These are phyloP conservation scores for Orius insidiosus DNA, from an alignment of 1,140 invertebrate species.

Conservation along the genomic window DNA sequence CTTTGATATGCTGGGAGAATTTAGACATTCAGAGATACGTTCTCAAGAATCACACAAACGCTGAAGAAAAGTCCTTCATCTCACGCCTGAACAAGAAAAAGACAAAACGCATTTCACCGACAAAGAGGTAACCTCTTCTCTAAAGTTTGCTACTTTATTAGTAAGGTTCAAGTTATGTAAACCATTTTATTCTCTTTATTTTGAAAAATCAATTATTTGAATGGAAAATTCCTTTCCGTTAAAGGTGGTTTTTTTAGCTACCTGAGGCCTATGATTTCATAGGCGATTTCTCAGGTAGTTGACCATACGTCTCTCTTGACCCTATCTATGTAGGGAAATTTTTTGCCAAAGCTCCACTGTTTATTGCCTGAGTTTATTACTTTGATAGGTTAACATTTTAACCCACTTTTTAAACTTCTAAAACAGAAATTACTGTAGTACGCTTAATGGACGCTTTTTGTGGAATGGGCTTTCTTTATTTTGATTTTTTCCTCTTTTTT, in stretches of 20 bases:
- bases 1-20: slow-evolving; percentile 99
- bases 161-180: neutral
- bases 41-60: slow-evolving; percentile 71
- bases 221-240: neutral
- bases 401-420: too few species aligned
- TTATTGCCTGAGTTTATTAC: too few species aligned
- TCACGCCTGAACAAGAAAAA: slow-evolving; percentile 95
- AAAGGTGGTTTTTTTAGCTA: too few species aligned
- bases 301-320: too few species aligned
- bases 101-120: slow-evolving; percentile 97
- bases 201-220: neutral
- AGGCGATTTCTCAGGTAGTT: too few species aligned
- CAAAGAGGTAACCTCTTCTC: slow-evolving; percentile 54
- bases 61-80: slow-evolving; percentile 81
- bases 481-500: slow-evolving; percentile 18
- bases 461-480: neutral
- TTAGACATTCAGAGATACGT: slow-evolving; percentile 95
- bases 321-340: too few species aligned
- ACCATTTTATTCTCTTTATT: neutral
- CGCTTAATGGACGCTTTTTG: too few species aligned
- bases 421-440: too few species aligned
- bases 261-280: too few species aligned
- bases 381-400: too few species aligned
- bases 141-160: neutral
- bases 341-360: too few species aligned